A percentile compares a stretch with the other conserved stretches of the same genome.
Evolutionary conservation across 2,797 vertebrate species (phyloP).

Genomic region (Gambelia wislizenii): DNA sequence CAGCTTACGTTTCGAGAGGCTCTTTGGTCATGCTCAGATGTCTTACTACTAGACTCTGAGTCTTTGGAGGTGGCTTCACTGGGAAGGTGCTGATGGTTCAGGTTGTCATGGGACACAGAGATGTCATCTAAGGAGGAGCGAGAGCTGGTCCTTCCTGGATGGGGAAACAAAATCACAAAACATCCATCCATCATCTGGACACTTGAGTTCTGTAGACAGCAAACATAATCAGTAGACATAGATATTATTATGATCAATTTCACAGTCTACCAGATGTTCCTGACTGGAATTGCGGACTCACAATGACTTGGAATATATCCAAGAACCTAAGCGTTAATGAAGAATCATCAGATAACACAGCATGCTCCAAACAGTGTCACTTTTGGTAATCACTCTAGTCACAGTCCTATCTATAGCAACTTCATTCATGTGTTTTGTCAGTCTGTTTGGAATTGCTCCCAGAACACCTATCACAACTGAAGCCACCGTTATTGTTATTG

Average conservation of each 20-base stretch:
- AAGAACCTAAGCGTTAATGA: too few relatives aligned
- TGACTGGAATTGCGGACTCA: neutral
- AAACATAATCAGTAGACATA: neutral
- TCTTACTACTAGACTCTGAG: neutral
- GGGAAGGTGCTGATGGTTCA: neutral
- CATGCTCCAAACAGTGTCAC: too few relatives aligned
- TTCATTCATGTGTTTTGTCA: too few relatives aligned
- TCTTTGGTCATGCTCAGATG: neutral
- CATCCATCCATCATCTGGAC: neutral
- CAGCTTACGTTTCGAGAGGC: neutral
- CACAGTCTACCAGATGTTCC: neutral
- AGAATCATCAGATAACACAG: too few relatives aligned
- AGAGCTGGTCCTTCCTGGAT: slow-evolving; percentile 37
- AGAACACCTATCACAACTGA: too few relatives aligned
- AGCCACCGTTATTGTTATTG: too few relatives aligned
- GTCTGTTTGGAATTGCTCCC: too few relatives aligned
- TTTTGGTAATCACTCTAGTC: too few relatives aligned
- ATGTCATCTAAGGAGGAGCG: slow-evolving; percentile 12
- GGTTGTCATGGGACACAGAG: neutral
- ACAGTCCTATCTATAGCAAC: too few relatives aligned
- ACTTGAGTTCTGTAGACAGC: neutral
- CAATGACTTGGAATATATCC: too few relatives aligned
- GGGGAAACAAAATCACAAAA: slow-evolving; percentile 1
- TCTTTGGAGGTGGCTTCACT: neutral
- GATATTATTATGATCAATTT: neutral